Evolutionary conservation across 2,888 invertebrate species (phyloP).

Genomic region (Mythimna pallens): DNA sequence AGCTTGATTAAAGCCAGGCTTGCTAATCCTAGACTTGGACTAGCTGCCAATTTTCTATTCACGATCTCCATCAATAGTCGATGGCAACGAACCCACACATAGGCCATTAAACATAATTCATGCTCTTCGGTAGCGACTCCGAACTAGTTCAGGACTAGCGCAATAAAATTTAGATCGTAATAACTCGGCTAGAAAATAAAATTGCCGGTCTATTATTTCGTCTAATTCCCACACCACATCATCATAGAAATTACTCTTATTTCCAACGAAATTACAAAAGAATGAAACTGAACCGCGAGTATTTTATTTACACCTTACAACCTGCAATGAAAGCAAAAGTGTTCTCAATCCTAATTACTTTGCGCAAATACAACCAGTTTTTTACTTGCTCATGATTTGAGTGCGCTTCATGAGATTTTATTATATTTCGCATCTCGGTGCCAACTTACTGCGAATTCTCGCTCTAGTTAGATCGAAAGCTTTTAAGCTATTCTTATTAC

Average conservation of each 20-base stretch:
- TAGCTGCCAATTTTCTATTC: constrained; percentile 50
- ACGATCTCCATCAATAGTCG: constrained; percentile 53
- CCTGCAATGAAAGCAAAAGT: constrained; percentile 65
- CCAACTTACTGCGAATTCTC: neutral
- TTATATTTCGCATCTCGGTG: constrained; percentile 30
- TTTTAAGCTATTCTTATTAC: constrained; percentile 3
- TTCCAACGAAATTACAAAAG: constrained; percentile 51
- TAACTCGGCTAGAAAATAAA: constrained; percentile 51
- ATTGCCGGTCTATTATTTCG: constrained; percentile 57
- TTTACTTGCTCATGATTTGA: constrained; percentile 31
- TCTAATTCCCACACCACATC: constrained; percentile 58
- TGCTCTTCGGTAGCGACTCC: constrained; percentile 45
- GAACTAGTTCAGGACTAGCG: constrained; percentile 42
- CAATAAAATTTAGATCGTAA: constrained; percentile 57
- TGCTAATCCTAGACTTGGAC: constrained; percentile 39
- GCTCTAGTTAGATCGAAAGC: constrained; percentile 6
- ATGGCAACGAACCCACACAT: constrained; percentile 44
- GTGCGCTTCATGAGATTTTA: constrained; percentile 35
- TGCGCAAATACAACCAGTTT: constrained; percentile 54
- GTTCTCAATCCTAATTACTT: constrained; percentile 66
- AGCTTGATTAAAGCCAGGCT: constrained; percentile 27
- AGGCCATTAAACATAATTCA: constrained; percentile 54
- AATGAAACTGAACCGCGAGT: constrained; percentile 47
- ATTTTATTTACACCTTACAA: constrained; percentile 55
- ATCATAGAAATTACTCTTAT: constrained; percentile 52